Conservation (phyloP, 2,888 invertebrate genomes). For the Lamellibrachia satsuma region DNA sequence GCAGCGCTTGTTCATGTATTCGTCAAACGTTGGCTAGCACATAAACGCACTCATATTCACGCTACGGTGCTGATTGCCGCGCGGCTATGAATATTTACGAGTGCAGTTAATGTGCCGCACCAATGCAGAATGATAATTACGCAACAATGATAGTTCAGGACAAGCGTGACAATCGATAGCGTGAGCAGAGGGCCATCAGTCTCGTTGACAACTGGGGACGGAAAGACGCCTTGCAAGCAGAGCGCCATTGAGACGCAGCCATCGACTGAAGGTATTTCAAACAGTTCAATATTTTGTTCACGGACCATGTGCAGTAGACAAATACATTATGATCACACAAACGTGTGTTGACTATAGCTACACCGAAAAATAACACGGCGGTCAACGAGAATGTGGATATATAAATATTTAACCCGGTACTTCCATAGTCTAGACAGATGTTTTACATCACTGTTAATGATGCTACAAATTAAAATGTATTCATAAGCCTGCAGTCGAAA, state of each 20-base stretch:
- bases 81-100: not conserved
- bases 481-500: no score
- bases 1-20: not conserved
- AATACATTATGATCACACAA: no score
- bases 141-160: not conserved
- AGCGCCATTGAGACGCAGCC: not conserved
- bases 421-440: no score
- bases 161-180: not conserved
- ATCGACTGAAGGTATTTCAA: not conserved
- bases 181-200: not conserved
- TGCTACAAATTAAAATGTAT: no score
- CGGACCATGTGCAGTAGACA: no score
- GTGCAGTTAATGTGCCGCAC: not conserved
- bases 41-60: no score
- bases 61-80: not conserved
- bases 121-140: slow-evolving; percentile 4
- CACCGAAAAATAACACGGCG: no score
- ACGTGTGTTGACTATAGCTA: no score
- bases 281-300: no score
- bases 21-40: not conserved
- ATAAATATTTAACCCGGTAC: no score
- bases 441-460: no score
- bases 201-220: not conserved
- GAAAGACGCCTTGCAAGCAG: not conserved
- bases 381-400: no score